A percentile compares a stretch with the other conserved stretches of the same genome.
phyloP scores from a whole-genome alignment of 2,797 vertebrate genomes.

The Pseudomugil gertrudae region DNA sequence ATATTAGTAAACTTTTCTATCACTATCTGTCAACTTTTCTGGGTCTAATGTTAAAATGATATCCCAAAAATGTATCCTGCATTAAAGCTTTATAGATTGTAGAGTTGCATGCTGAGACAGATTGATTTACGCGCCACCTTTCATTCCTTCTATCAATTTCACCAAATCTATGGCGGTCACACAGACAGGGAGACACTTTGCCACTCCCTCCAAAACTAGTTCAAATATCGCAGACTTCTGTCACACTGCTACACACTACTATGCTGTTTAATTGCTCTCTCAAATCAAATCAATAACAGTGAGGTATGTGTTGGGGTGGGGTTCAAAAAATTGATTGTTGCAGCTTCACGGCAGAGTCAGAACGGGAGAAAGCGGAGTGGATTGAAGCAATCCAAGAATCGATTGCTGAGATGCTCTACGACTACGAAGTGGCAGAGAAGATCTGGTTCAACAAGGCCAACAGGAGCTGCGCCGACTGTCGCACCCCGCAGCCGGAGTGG shows the following conservation, averaged over 20 bases:
- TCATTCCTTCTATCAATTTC: conserved; percentile 49
- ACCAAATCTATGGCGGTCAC: conserved; percentile 61
- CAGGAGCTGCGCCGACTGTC: conserved; percentile 93
- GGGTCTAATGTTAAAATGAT: conserved; percentile 38
- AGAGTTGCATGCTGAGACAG: conserved; percentile 37
- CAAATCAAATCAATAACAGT: conserved; percentile 84
- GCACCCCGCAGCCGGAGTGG: conserved; percentile 90
- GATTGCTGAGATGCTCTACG: conserved; percentile 93
- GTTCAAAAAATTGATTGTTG: conserved; percentile 82
- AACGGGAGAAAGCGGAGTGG: conserved; percentile 94
- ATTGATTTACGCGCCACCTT: conserved; percentile 54
- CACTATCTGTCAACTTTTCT: conserved; percentile 19
- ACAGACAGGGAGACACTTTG: conserved; percentile 27
- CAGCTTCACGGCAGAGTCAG: conserved; percentile 95
- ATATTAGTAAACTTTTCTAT: conserved; percentile 5
- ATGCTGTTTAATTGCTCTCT: conserved; percentile 84
- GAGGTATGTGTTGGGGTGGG: conserved; percentile 54
- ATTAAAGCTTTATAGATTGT: conserved; percentile 59
- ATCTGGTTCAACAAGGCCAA: conserved; percentile 98
- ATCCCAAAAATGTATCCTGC: conserved; percentile 33
- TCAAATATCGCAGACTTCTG: conserved; percentile 39
- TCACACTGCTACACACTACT: conserved; percentile 72
- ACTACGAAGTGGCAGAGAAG: conserved; percentile 99
- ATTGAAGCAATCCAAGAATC: conserved; percentile 95
- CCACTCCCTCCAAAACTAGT: conserved; percentile 41